Evolutionary conservation across 2,888 invertebrate genomes (phyloP).

Genomic region (Auanema freiburgensis): DNA sequence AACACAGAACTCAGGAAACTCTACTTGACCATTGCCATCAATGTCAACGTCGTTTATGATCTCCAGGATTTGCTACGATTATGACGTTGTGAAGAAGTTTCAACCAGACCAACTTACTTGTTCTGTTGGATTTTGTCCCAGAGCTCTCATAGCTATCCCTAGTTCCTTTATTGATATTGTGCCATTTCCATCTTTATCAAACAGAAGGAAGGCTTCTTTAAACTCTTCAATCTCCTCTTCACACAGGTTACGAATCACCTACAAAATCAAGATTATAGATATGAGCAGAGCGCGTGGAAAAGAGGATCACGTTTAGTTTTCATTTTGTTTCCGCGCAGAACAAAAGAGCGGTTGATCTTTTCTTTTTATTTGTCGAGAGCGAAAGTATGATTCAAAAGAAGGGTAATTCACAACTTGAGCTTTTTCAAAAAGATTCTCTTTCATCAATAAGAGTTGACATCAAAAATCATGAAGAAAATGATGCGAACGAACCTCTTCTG

Average conservation of each 20-base stretch:
- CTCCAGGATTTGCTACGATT: conserved; percentile 45
- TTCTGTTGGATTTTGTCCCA: conserved; percentile 49
- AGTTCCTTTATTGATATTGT: conserved; percentile 46
- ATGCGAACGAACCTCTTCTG: conserved; percentile 21
- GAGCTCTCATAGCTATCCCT: conserved; percentile 43
- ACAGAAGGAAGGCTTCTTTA: conserved; percentile 43
- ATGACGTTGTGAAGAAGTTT: neutral
- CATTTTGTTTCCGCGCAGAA: too few species aligned
- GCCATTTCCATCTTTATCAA: conserved; percentile 47
- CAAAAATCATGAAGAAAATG: neutral
- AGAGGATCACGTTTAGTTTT: too few species aligned
- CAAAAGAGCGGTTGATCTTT: too few species aligned
- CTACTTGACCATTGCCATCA: conserved; percentile 52
- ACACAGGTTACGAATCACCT: conserved; percentile 39
- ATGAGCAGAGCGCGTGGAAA: too few species aligned
- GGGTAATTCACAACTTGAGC: neutral
- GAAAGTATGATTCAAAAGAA: too few species aligned
- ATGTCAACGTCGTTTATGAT: conserved; percentile 49
- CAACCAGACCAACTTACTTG: conserved; percentile 31
- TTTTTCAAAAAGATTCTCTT: neutral
- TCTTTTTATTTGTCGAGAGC: too few species aligned
- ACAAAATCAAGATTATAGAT: too few species aligned
- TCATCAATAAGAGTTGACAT: neutral
- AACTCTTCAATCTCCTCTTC: conserved; percentile 44
- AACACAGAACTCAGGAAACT: conserved; percentile 54